phyloP scores from a whole-genome alignment of 2,797 vertebrate genomes.

The Eupleurogrammus muticus region DNA sequence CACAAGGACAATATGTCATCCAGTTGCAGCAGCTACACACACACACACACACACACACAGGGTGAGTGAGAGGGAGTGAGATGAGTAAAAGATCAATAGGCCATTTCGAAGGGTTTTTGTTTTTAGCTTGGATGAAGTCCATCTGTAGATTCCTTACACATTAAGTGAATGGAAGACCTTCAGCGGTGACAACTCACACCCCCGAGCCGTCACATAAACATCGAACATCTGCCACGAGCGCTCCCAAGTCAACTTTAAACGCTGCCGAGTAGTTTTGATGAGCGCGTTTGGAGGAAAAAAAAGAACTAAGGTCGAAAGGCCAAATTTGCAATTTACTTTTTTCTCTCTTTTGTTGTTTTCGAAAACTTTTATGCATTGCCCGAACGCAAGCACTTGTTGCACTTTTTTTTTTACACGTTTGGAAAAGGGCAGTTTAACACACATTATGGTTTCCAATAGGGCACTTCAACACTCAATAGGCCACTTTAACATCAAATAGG shows the following conservation, averaged over 20 bases:
- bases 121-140: conserved; percentile 86
- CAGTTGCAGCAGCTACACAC: not conserved
- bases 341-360: conserved; percentile 28
- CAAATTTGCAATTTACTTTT: conserved; percentile 27
- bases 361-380: conserved; percentile 18
- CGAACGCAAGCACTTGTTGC: conserved; percentile 17
- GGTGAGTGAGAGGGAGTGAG: not conserved
- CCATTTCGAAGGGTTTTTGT: conserved; percentile 83
- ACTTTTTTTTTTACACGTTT: conserved; percentile 19
- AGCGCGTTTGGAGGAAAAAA: conserved; percentile 31
- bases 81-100: conserved; percentile 70
- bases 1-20: no score
- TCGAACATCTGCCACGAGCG: conserved; percentile 83
- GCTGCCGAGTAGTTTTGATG: conserved; percentile 48
- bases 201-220: conserved; percentile 83
- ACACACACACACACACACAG: not conserved
- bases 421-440: conserved; percentile 16
- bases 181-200: conserved; percentile 70
- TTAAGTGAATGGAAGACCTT: conserved; percentile 73
- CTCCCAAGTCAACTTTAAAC: conserved; percentile 85
- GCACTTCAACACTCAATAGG: no score
- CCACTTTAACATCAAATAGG: no score
- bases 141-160: conserved; percentile 84
- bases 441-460: no score
- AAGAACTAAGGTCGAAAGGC: conserved; percentile 32